A percentile compares a stretch with the other conserved stretches of the same genome.
Evolutionary conservation across 2,113 vertebrate genomes (phyloP).

Genomic region (Chloroceryle aenea): DNA sequence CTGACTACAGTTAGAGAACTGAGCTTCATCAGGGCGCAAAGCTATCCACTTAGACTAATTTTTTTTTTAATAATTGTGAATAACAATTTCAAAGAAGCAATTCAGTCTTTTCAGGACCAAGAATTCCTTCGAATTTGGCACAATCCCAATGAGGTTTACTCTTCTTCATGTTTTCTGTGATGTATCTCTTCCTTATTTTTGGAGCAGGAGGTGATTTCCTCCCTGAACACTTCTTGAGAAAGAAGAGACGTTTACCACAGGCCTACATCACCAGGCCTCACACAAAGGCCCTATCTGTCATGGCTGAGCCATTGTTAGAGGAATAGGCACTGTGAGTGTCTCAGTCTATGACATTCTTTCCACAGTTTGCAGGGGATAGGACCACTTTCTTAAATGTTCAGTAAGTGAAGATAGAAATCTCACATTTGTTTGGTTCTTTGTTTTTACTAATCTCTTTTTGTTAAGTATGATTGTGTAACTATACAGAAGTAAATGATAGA

Average conservation of each 20-base stretch:
- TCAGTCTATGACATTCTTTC: background rate
- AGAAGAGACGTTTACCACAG: background rate
- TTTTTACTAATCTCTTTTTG: background rate
- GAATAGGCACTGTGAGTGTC: background rate
- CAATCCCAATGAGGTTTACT: background rate
- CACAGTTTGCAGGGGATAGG: background rate
- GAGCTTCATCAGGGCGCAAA: background rate
- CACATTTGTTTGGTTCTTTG: background rate
- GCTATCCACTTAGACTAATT: background rate
- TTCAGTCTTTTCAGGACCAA: background rate
- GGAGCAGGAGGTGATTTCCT: background rate
- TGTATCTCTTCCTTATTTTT: background rate
- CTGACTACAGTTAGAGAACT: background rate
- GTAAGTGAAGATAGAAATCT: background rate
- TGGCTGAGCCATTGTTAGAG: background rate
- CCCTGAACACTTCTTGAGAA: background rate
- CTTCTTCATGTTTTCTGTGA: background rate
- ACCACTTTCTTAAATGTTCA: background rate
- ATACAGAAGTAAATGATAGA: background rate
- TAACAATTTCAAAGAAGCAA: background rate
- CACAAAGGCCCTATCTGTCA: background rate
- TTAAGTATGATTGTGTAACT: background rate
- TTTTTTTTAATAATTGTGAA: background rate
- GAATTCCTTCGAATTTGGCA: background rate
- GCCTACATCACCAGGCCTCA: background rate